phyloP scores from a whole-genome alignment of 2,113 vertebrate genomes.

The Hippocampus mohnikei region DNA sequence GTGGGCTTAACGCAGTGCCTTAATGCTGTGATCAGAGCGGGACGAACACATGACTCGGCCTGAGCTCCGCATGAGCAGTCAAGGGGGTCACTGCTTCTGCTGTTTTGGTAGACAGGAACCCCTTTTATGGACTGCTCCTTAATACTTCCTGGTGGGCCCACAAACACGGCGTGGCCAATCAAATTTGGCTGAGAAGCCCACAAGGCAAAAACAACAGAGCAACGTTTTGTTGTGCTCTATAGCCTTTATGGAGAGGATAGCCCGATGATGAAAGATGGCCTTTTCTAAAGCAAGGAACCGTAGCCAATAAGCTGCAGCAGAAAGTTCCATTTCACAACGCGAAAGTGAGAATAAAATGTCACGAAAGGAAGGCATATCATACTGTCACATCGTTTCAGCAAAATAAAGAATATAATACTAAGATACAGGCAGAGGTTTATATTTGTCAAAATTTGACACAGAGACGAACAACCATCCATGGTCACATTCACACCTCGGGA shows the following conservation, averaged over 20 bases:
- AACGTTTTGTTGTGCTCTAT: neutral
- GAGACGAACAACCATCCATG: too few species aligned
- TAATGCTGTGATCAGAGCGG: constrained; percentile 53
- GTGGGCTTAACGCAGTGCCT: constrained; percentile 28
- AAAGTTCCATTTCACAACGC: neutral
- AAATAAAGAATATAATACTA: too few species aligned
- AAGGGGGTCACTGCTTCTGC: constrained; percentile 39
- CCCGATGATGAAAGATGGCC: neutral
- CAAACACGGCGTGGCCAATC: constrained; percentile 13
- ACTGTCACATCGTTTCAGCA: too few species aligned
- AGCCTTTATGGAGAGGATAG: too few species aligned
- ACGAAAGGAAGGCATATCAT: neutral
- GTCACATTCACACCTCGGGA: too few species aligned
- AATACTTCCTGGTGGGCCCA: neutral
- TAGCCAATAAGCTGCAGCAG: neutral
- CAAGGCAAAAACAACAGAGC: neutral
- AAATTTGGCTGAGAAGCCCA: constrained; percentile 13
- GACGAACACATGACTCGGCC: constrained; percentile 63
- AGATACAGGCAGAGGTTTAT: too few species aligned
- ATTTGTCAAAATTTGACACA: too few species aligned
- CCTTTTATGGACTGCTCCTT: constrained; percentile 39
- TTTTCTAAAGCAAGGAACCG: neutral
- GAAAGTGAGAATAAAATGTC: neutral
- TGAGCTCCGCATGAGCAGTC: constrained; percentile 68
- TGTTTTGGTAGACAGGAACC: constrained; percentile 41